phyloP scores from a whole-genome alignment of 2,888 invertebrate genomes.

The Athrips mouffetella region DNA sequence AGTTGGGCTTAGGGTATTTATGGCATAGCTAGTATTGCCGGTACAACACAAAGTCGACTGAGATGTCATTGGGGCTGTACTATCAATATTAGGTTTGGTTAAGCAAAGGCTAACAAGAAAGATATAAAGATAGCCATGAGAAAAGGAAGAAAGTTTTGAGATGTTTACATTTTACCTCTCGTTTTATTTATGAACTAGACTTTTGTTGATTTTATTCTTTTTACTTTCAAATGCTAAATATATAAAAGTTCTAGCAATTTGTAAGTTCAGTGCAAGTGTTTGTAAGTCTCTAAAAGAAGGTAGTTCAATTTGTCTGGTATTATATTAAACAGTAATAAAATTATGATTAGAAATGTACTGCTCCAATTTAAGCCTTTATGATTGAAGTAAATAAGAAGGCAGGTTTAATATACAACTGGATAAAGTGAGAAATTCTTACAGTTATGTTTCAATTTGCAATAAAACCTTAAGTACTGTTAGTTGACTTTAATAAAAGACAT shows the following conservation, averaged over 20 bases:
- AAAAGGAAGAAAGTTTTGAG: not conserved
- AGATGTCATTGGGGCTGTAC: conserved; percentile 7
- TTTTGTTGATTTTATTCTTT: too few species aligned
- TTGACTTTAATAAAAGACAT: too few species aligned
- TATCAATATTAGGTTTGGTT: conserved; percentile 10
- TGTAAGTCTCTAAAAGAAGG: not conserved
- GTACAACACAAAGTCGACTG: conserved; percentile 16
- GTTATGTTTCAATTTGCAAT: not conserved
- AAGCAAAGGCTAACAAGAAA: conserved; percentile 5
- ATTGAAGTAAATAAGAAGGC: too few species aligned
- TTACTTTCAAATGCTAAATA: too few species aligned
- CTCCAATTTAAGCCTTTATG: too few species aligned
- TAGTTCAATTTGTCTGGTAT: not conserved
- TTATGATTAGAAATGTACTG: too few species aligned
- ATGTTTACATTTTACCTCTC: too few species aligned
- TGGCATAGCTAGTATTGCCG: conserved; percentile 21
- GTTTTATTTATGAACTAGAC: too few species aligned
- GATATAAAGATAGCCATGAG: conserved; percentile 2
- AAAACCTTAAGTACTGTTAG: not conserved
- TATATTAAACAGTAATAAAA: not conserved
- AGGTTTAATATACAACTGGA: too few species aligned
- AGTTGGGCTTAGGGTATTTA: conserved; percentile 40
- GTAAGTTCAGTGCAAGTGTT: too few species aligned
- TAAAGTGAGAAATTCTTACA: not conserved
- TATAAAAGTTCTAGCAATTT: too few species aligned